phyloP scores from a whole-genome alignment of 2,113 vertebrate genomes.

The Pteronura brasiliensis region DNA sequence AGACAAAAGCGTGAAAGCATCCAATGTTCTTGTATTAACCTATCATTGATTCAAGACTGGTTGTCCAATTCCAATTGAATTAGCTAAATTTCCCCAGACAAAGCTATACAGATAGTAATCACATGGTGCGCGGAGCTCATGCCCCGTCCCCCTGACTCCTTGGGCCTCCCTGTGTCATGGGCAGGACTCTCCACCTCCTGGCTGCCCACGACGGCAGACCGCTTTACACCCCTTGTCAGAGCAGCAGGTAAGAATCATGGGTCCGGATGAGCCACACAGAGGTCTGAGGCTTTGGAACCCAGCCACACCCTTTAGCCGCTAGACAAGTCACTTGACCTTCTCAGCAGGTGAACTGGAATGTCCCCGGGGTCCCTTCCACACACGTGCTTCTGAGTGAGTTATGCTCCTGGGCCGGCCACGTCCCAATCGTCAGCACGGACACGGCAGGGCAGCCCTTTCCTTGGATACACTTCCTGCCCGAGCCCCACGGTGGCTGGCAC shows the following conservation, averaged over 20 bases:
- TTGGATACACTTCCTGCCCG: not conserved
- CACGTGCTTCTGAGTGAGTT: not conserved
- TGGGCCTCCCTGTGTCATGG: accelerated
- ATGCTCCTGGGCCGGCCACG: not conserved
- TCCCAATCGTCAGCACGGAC: not conserved
- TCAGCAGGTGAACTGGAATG: not conserved
- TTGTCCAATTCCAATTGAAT: not conserved
- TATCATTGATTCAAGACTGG: too few relatives aligned
- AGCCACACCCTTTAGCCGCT: accelerated
- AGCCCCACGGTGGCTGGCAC: too few relatives aligned
- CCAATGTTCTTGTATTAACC: too few relatives aligned
- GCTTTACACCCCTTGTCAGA: not conserved
- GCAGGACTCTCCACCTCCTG: not conserved
- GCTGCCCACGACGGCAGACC: accelerated
- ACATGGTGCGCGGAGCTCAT: accelerated
- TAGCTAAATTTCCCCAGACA: not conserved
- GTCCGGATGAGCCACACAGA: not conserved
- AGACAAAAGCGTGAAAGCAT: not conserved
- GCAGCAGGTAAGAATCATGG: not conserved
- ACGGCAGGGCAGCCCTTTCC: not conserved
- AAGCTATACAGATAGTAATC: not conserved
- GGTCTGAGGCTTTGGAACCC: accelerated
- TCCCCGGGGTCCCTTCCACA: not conserved
- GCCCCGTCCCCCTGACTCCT: not conserved
- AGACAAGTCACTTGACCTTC: not conserved